These are phyloP conservation scores for Epinephelus cyanopodus DNA, from an alignment of 2,113 vertebrate species.

Conservation along the genomic window DNA sequence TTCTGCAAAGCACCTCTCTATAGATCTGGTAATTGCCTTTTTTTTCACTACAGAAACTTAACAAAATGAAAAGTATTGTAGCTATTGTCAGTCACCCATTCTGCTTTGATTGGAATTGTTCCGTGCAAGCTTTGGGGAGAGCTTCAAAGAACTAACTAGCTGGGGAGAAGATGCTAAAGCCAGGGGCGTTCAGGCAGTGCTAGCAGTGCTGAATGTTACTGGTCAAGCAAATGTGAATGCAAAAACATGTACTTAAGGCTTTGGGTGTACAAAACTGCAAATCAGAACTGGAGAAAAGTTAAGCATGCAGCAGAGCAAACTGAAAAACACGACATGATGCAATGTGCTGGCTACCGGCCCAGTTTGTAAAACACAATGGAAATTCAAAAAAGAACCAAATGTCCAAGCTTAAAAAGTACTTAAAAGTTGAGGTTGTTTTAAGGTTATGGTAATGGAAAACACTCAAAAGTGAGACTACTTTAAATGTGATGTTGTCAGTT, in stretches of 20 bases:
- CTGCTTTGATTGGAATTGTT: background rate
- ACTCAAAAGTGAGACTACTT: background rate
- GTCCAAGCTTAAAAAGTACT: background rate
- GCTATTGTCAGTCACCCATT: background rate
- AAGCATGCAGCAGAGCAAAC: background rate
- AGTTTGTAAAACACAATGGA: background rate
- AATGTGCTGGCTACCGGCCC: background rate
- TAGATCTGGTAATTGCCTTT: background rate
- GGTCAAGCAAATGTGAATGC: background rate
- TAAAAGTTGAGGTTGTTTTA: constrained; percentile 11
- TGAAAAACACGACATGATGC: background rate
- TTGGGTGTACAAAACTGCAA: background rate
- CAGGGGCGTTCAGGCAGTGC: background rate
- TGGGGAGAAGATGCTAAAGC: background rate
- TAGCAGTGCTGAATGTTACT: background rate
- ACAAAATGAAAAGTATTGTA: background rate
- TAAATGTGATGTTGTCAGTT: background rate
- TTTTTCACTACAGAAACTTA: background rate
- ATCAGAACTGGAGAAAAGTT: background rate
- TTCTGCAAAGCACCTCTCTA: background rate
- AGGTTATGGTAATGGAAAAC: background rate
- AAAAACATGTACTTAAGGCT: background rate
- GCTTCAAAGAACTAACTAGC: background rate
- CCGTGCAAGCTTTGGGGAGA: background rate
- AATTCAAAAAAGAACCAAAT: background rate